These are phyloP conservation scores for Agonopterix heracliana DNA, from an alignment of 2,888 invertebrate species.

Conservation along the genomic window DNA sequence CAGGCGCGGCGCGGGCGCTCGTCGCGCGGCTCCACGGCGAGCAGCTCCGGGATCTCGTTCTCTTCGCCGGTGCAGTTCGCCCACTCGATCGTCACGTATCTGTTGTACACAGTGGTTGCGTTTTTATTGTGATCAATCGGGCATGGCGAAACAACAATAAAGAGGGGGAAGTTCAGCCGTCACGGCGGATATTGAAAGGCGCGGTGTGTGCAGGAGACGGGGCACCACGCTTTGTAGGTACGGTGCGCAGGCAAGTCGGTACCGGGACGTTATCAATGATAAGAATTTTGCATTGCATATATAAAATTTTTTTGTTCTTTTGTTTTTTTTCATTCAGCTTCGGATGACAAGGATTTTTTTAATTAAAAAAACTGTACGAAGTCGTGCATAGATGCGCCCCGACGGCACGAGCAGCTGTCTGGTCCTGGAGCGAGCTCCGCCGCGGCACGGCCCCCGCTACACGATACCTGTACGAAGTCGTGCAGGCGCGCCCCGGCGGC, in stretches of 20 bases:
- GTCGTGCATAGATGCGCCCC: conserved; percentile 42
- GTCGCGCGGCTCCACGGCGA: conserved; percentile 45
- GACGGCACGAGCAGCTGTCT: conserved; percentile 53
- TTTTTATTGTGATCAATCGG: background rate
- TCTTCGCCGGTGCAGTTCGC: conserved; percentile 59
- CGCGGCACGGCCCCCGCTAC: conserved; percentile 62
- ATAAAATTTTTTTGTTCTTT: too few relatives aligned
- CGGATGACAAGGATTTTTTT: too few relatives aligned
- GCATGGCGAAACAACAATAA: too few relatives aligned
- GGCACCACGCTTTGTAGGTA: too few relatives aligned
- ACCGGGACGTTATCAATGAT: too few relatives aligned
- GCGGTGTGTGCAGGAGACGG: background rate
- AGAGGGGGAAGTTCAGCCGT: background rate
- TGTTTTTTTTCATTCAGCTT: too few relatives aligned
- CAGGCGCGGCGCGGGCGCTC: conserved; percentile 43
- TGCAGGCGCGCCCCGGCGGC: conserved; percentile 44
- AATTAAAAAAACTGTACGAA: too few relatives aligned
- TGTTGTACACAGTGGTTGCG: conserved; percentile 15
- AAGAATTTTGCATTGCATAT: too few relatives aligned
- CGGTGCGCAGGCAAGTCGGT: too few relatives aligned
- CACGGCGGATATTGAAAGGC: background rate
- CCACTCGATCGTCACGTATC: conserved; percentile 68
- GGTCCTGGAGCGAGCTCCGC: conserved; percentile 58
- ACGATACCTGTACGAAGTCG: conserved; percentile 48
- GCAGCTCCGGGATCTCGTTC: conserved; percentile 49